Conservation (phyloP, 2,797 vertebrate genomes). For the Allobates femoralis region DNA sequence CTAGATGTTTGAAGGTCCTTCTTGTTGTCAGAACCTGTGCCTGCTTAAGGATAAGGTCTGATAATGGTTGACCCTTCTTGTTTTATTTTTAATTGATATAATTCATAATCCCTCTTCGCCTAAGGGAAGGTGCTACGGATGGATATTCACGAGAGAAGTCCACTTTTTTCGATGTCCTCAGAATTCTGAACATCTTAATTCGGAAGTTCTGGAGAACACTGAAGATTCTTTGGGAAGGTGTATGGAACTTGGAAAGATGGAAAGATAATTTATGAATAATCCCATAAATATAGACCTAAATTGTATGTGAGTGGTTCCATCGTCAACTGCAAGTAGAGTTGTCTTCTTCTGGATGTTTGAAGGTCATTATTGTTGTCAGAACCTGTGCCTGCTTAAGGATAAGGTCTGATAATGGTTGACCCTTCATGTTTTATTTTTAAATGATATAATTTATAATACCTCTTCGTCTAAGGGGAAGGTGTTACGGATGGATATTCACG, state of each 20-base stretch:
- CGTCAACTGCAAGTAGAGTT: not conserved
- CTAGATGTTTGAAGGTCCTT: not conserved
- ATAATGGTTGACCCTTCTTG: too few relatives aligned
- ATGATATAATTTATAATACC: not conserved
- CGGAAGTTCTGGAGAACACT: not conserved
- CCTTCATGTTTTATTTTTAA: not conserved
- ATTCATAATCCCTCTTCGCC: not conserved
- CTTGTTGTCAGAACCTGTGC: not conserved
- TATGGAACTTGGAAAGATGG: too few relatives aligned
- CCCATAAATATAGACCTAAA: not conserved
- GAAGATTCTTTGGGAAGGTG: constrained; percentile 19
- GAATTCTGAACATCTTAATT: too few relatives aligned
- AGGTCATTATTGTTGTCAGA: not conserved
- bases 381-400: not conserved
- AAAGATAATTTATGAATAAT: not conserved
- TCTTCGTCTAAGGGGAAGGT: too few relatives aligned
- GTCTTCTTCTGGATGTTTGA: not conserved
- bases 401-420: not conserved
- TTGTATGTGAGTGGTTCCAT: not conserved
- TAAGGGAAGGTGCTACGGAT: not conserved
- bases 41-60: not conserved
- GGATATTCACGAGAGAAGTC: not conserved
- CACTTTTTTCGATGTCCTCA: not conserved
- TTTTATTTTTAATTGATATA: too few relatives aligned
- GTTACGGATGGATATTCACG: not conserved